Conservation (phyloP, 2,797 vertebrate species). For the Glossophaga mutica region DNA sequence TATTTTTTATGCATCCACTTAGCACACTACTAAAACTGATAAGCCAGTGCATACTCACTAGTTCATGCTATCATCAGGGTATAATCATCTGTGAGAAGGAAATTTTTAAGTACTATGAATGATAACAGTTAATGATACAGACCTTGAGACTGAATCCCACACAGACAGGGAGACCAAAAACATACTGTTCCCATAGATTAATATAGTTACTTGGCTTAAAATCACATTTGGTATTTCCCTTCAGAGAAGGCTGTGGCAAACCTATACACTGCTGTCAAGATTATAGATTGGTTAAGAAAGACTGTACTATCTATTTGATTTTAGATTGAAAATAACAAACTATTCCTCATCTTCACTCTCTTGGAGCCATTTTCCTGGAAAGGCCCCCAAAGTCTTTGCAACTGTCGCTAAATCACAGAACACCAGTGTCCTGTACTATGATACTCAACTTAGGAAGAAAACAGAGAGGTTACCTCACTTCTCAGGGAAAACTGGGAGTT, state of each 20-base stretch:
- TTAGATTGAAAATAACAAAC: neutral
- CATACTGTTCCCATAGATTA: neutral
- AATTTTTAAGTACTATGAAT: neutral
- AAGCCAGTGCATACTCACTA: neutral
- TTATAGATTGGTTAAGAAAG: neutral
- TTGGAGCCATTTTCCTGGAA: neutral
- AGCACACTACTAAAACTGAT: conserved; percentile 12
- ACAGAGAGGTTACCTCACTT: neutral
- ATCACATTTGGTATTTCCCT: conserved; percentile 15
- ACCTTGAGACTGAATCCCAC: neutral
- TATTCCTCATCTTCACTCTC: neutral
- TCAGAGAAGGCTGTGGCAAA: conserved; percentile 7
- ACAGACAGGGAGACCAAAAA: neutral
- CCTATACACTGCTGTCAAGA: neutral
- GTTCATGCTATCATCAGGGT: neutral
- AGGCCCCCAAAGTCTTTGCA: neutral
- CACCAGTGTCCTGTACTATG: neutral
- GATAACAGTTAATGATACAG: neutral
- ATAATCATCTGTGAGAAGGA: neutral
- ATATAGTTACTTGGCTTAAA: neutral
- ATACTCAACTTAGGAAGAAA: neutral
- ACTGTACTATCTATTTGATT: neutral
- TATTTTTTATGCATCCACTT: neutral
- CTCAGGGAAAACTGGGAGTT: neutral
- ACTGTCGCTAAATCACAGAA: neutral